phyloP scores from a whole-genome alignment of 1,140 invertebrate species.

The Samia ricini region DNA sequence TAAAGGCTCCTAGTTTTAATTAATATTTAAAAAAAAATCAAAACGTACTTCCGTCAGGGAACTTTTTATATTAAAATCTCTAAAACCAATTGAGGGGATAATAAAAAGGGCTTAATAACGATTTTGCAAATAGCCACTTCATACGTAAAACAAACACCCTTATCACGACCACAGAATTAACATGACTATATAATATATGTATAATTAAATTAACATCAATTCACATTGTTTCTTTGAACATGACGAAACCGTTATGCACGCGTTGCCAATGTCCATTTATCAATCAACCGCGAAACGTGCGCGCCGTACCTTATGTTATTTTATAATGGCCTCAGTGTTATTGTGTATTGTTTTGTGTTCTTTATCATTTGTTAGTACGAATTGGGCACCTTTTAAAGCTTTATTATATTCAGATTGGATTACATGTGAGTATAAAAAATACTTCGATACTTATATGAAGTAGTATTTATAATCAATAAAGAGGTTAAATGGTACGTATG shows the following conservation, averaged over 20 bases:
- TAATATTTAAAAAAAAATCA: no score
- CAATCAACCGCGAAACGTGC: neutral
- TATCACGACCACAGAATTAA: neutral
- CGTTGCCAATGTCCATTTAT: neutral
- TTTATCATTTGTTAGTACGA: constrained; percentile 4
- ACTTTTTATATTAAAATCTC: no score
- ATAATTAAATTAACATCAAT: neutral
- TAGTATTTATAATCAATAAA: neutral
- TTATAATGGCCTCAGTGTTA: neutral
- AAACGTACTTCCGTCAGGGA: no score
- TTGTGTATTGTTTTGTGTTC: neutral
- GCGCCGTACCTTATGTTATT: neutral
- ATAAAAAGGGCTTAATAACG: no score
- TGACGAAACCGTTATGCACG: neutral
- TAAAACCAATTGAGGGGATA: no score
- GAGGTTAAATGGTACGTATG: neutral
- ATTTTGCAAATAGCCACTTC: neutral
- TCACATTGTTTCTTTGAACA: neutral
- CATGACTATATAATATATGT: neutral
- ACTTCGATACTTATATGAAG: neutral
- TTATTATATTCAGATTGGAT: constrained; percentile 35
- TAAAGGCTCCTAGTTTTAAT: no score
- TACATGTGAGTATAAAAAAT: constrained; percentile 24
- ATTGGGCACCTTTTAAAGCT: constrained; percentile 21
- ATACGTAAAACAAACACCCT: neutral